Evolutionary conservation across 2,797 vertebrate species (phyloP).

Genomic region (Platalea minor): DNA sequence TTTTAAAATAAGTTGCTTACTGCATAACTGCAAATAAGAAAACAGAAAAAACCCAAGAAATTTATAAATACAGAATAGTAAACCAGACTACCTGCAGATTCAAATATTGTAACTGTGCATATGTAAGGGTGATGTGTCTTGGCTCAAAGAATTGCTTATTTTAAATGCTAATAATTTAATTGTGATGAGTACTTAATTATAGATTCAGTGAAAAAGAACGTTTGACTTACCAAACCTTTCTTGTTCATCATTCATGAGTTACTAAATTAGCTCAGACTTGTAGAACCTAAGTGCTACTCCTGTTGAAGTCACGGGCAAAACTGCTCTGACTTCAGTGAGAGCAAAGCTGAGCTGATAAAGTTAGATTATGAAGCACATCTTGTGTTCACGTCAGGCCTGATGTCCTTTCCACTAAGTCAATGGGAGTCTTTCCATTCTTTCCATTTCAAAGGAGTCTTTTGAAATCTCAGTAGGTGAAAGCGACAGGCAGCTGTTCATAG

Average conservation of each 20-base stretch:
- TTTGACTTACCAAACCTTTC: neutral
- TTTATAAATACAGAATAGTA: neutral
- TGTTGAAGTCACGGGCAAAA: neutral
- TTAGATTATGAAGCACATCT: neutral
- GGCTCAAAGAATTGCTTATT: neutral
- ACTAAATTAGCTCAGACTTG: neutral
- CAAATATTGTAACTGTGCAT: neutral
- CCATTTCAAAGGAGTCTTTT: neutral
- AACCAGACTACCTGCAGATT: neutral
- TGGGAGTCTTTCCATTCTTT: constrained; percentile 14
- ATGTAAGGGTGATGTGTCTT: neutral
- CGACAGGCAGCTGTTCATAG: neutral
- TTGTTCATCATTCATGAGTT: neutral
- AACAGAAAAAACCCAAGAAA: fast-evolving
- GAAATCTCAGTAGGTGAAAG: neutral
- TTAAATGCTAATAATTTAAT: neutral
- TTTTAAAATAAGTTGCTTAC: neutral
- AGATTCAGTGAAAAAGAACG: neutral
- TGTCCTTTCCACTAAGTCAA: constrained; percentile 5
- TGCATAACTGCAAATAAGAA: neutral
- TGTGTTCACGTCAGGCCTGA: neutral
- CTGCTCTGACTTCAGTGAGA: neutral
- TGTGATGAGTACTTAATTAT: neutral
- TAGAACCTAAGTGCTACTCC: neutral
- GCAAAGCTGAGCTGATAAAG: neutral